Evolutionary conservation across 2,888 invertebrate species (phyloP).

Genomic region (Teleiodes luculella): DNA sequence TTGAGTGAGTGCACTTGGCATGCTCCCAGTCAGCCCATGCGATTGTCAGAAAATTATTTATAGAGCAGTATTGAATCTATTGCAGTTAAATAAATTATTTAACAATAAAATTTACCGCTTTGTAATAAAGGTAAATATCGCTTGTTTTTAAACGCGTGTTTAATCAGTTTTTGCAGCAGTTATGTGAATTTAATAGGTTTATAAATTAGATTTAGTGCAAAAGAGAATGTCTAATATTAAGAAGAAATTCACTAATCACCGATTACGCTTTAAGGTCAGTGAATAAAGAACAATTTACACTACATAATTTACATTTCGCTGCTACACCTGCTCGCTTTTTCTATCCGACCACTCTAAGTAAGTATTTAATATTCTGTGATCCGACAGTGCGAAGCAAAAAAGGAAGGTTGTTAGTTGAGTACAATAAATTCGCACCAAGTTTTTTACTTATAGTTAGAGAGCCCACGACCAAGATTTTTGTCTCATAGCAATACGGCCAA

Average conservation of each 20-base stretch:
- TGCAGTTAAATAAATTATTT: neutral
- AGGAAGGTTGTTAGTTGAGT: too few species aligned
- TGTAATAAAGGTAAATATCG: constrained; percentile 13
- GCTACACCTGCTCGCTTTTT: too few species aligned
- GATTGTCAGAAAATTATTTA: constrained; percentile 13
- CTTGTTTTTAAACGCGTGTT: neutral
- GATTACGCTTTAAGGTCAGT: constrained; percentile 27
- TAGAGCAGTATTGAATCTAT: neutral
- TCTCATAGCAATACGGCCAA: too few species aligned
- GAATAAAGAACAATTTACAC: neutral
- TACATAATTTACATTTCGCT: too few species aligned
- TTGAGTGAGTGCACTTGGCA: constrained; percentile 9
- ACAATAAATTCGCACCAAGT: too few species aligned
- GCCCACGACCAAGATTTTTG: too few species aligned
- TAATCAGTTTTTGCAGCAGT: neutral
- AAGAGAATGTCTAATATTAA: constrained; percentile 21
- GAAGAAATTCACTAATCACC: constrained; percentile 23
- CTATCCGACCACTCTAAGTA: too few species aligned
- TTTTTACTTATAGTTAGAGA: too few species aligned
- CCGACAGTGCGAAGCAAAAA: too few species aligned
- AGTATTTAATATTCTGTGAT: too few species aligned
- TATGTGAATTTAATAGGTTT: neutral
- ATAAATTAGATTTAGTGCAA: constrained; percentile 5
- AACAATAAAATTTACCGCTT: constrained; percentile 1
- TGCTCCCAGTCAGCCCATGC: constrained; percentile 7